Base-by-base conservation (phyloP, 2,113 vertebrate genomes). In the Lipophrys pholis region DNA sequence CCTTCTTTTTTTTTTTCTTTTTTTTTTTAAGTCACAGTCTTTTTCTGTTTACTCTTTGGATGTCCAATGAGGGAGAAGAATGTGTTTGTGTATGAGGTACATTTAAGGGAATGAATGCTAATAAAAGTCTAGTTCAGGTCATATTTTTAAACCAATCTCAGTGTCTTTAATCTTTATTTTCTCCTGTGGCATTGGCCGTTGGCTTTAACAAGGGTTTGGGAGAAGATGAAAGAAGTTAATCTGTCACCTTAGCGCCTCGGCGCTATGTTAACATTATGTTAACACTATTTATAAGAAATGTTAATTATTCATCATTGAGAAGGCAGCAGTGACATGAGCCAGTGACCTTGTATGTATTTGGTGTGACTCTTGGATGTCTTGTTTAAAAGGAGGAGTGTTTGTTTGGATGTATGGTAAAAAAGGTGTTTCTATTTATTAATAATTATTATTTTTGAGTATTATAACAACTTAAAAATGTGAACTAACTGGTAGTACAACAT, bases 391-490 rank as follows among this genome's bases (percentile, higher is more conserved):
- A 16, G 45, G 7, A 16, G 41, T 60, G 67, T 55, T 5, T 35
- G n/a, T 39, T 50, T 45, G 48, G 70, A 73, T 87, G 74, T 62
- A 57, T 54, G 7, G 71, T 60, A 7, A 60, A 81, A 85, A 85
- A 72, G 4, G 53, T 73, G 21, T 70, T 82, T 63, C n/a, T 85
- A 76, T 83, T 76, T 78, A 80, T 79, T 12, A 56, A 66, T 40
- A 11, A 21, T 46, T 41, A 40, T 68, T 45, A 6, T 49, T 45
- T 35, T 71, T 42, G 11, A 52, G 21, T 8, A 16, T 17, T 78
- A 11, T 71, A 61, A 36, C 42, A 54, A 4, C 59, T 72, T 39
- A 12, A 36, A 36, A 21, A 11, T 69, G 38, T 52, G 35, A 61
- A 16, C 49, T 35, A 42, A 75, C 55, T 57, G 54, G 6, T 17